Base-by-base conservation (phyloP, 1,140 invertebrate genomes). In the Helicoverpa armigera region DNA sequence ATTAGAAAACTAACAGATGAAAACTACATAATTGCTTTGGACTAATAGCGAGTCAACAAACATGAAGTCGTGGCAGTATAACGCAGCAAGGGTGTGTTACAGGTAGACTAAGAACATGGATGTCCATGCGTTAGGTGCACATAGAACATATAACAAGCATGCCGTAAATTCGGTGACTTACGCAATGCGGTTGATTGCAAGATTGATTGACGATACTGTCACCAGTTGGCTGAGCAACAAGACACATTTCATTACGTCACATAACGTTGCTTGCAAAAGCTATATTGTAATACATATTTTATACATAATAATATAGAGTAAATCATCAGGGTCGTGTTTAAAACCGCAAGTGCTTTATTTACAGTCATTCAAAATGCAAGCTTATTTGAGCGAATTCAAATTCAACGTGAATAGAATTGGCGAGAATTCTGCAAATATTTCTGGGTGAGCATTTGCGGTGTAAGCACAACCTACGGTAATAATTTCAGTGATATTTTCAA, bases 171-270 rank as follows among this genome's bases (percentile, higher is more conserved):
- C 80, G 88, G 90, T 95, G 95, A 98, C 97, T 98, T 98, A 98
- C 97, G 97, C 97, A 95, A 98, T 98, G 96, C 97, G 96, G 96
- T 98, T 98, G 96, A 98, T 96, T 96, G 97, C 97, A 95, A 98
- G 96, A 96, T 98, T 98, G 96, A 98, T 97, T 95, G 97, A 96
- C 92, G 97, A 98, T 96, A 98, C 97, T 95, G 97, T 98, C 96
- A 97, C 97, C 96, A 98, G 97, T 97, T 98, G 97, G 97, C 97
- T 98, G 97, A 93, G 96, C 90, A 93, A 91, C 88, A 92, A 94
- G 92, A 94, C 88, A 89, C 83, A 92, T 89, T 86, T 92, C 83
- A 91, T 93, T 92, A 93, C 89, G 90, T 94, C 91, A 94, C 91
- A 92, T 85, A 87, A 92, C 90, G 84, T 87, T 87, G 90, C 86